phyloP scores from a whole-genome alignment of 1,140 invertebrate species.

The Drosophila dunni region DNA sequence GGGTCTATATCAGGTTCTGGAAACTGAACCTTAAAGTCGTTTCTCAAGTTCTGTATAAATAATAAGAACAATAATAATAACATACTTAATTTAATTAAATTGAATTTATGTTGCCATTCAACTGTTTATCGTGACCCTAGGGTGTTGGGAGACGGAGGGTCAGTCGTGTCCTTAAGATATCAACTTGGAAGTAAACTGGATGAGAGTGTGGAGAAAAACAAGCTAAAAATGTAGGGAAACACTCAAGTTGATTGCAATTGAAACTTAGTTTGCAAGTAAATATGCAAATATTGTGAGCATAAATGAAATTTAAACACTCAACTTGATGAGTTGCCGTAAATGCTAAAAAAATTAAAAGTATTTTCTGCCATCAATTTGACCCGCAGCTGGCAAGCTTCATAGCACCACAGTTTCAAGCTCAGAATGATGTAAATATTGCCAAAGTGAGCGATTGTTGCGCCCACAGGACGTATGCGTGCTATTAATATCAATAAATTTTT shows the following conservation, averaged over 20 bases:
- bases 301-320: constrained; percentile 78
- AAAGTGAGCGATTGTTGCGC: neutral
- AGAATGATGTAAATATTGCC: constrained; percentile 24
- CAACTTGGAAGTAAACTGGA: constrained; percentile 4
- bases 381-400: constrained; percentile 3
- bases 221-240: constrained; percentile 29
- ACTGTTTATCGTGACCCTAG: neutral
- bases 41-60: no score
- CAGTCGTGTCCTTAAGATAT: constrained; percentile 40
- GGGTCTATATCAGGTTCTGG: no score
- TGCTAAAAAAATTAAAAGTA: constrained; percentile 76
- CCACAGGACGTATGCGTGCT: constrained; percentile 46
- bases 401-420: neutral
- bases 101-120: constrained; percentile 56
- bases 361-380: constrained; percentile 70
- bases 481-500: constrained; percentile 74
- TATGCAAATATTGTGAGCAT: constrained; percentile 50
- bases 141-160: constrained; percentile 12
- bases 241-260: constrained; percentile 66
- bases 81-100: constrained; percentile 70
- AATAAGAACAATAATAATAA: constrained; percentile 38
- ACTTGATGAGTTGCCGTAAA: constrained; percentile 80
- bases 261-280: constrained; percentile 27
- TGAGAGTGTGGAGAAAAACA: neutral
- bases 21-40: no score